Base-by-base conservation (phyloP, 2,888 invertebrate genomes). In the Limenitis camilla region DNA sequence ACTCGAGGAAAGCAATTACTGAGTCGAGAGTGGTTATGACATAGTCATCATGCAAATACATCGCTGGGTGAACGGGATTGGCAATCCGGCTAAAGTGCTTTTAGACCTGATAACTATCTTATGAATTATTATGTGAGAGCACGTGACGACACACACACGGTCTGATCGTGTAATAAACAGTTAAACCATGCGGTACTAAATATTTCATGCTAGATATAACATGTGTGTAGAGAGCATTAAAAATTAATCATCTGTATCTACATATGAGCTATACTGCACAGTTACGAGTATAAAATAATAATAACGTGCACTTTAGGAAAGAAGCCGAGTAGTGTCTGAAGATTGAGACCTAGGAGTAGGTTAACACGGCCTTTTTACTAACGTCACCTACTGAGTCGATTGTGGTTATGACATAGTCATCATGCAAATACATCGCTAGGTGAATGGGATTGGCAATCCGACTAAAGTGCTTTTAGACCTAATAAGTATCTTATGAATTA, bases 401-500 rank as follows among this genome's bases (percentile, higher is more conserved):
- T 67, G 67, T 75, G 75, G 67, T 71, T 72, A 72, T 75, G 74
- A 74, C 72, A 71, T 67, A 69, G 61, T 68, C 72, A 70, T 72
- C 71, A 75, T 71, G 75, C 74, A 79, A 77, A 78, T 78, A 74
- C 67, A 68, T 71, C 60, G 61, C 40, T 57, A 42, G 62, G 56
- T 65, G 62, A 62, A 65, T 56, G 65, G 69, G 68, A 78, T 80
- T 78, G 77, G 66, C 79, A 81, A 79, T 81, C 72, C 67, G 53
- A 68, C 64, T 67, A 62, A 71, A 81, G 77, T 74, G 80, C 76
- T 75, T 76, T 76, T 71, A 75, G 69, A 66, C 63, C 62, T 68
- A 67, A 75, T 78, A 76, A 78, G 75, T 76, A 74, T 75, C 76
- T 78, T 76, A 74, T 76, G 72, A 76, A 78, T 76, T 72, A 69